Base-by-base conservation (phyloP, 2,113 vertebrate species). In the Larimichthys polyactis region DNA sequence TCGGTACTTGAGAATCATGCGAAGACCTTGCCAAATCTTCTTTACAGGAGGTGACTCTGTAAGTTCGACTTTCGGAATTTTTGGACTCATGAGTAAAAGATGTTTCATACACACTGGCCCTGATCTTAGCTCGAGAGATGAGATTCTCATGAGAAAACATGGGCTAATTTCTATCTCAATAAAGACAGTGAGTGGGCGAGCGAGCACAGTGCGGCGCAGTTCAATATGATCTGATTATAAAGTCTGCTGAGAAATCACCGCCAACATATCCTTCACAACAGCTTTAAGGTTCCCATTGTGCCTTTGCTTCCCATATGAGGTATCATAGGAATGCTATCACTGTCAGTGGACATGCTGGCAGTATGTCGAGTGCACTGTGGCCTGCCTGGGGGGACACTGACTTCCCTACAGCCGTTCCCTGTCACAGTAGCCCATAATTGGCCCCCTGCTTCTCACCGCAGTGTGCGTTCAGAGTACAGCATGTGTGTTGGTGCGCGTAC, bases 371-470 rank as follows among this genome's bases (percentile, higher is more conserved):
- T 78, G 76, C 80, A 70, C 71, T 65, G 29, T 60, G 82, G 84
- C 83, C 79, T 43, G 88, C 91, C 88, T 75, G 77, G 68, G 83
- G 91, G 91, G 90, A 87, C 85, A 27, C 79, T 68, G 59, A 77
- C 84, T 89, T 84, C 86, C 92, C 86, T 78, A 24, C 83, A 90
- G 90, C 89, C 84, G 44, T 81, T 92, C 71, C 82, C 81, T 91
- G 92, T 93, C 92, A 92, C 83, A 71, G 60, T 66, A 75, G 71
- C 83, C 77, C 82, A 83, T 94, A 94, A 94, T 94, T 94, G 92
- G 91, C 87, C 87, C 82, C 80, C 76, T 86, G 87, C 85, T 87
- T 91, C 78, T 72, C 82, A 70, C 70, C 70, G 78, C 55, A 83
- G 76, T 68, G 46, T n/a, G 60, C n/a, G 36, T 20, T 22, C 12